Evolutionary conservation across 2,797 vertebrate genomes (phyloP).

Genomic region (Lacerta bilineata): DNA sequence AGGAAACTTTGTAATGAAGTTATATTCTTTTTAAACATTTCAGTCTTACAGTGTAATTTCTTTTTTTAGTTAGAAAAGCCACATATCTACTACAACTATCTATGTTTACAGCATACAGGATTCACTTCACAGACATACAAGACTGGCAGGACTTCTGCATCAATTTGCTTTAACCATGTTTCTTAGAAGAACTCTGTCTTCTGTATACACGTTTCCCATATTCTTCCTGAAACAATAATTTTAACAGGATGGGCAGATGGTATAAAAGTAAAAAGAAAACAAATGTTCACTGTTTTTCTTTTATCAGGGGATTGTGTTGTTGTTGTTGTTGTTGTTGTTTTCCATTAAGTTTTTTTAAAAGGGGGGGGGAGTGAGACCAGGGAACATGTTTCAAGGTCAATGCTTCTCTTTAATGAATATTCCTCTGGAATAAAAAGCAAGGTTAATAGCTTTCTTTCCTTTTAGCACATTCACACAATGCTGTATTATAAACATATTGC

Average conservation of each 20-base stretch:
- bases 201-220: rapidly evolving
- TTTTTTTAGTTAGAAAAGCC: neutral
- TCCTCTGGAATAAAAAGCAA: slow-evolving; percentile 86
- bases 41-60: neutral
- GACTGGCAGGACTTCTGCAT: neutral
- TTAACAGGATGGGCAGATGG: slow-evolving; percentile 60
- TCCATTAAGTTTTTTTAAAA: neutral
- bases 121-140: neutral
- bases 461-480: slow-evolving; percentile 82
- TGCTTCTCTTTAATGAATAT: slow-evolving; percentile 81
- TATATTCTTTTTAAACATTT: slow-evolving; percentile 1
- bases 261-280: slow-evolving; percentile 48
- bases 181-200: neutral
- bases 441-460: slow-evolving; percentile 90
- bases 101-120: neutral
- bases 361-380: slow-evolving; percentile 70
- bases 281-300: slow-evolving; percentile 60
- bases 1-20: neutral
- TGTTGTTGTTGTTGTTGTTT: neutral
- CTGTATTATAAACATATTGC: slow-evolving; percentile 84
- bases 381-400: slow-evolving; percentile 85
- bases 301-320: neutral
- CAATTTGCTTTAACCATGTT: slow-evolving; percentile 29
- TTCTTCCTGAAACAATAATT: slow-evolving; percentile 46
- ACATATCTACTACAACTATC: neutral